Percentiles rank a stretch among this genome's conserved stretches.
Evolutionary conservation across 2,888 invertebrate species (phyloP).

Genomic region (Crioceris asparagi): DNA sequence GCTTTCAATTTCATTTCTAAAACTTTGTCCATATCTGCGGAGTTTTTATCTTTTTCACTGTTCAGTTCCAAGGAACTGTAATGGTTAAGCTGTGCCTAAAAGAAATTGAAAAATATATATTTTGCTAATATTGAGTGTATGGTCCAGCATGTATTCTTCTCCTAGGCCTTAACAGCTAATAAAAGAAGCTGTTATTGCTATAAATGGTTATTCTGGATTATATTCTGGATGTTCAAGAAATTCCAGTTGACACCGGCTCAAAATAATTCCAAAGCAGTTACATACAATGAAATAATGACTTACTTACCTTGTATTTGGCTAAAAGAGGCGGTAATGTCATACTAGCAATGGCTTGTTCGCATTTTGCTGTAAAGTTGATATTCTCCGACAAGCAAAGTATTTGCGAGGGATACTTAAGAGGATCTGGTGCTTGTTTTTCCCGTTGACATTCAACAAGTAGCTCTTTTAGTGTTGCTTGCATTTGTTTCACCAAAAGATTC

Average conservation of each 20-base stretch:
- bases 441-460: slow-evolving; percentile 49
- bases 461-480: slow-evolving; percentile 65
- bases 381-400: slow-evolving; percentile 77
- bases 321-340: slow-evolving; percentile 48
- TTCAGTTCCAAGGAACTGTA: slow-evolving; percentile 40
- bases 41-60: neutral
- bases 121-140: no score
- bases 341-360: slow-evolving; percentile 67
- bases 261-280: neutral
- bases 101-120: slow-evolving; percentile 1
- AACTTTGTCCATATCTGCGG: slow-evolving; percentile 19
- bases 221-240: no score
- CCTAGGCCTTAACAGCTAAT: no score
- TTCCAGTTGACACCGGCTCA: no score
- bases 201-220: no score
- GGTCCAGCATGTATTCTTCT: no score
- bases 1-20: slow-evolving; percentile 77
- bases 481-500: slow-evolving; percentile 67
- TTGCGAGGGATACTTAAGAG: slow-evolving; percentile 59
- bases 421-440: slow-evolving; percentile 47
- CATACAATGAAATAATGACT: neutral
- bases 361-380: slow-evolving; percentile 72
- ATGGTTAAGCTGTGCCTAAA: slow-evolving; percentile 40
- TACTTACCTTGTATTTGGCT: slow-evolving; percentile 40
- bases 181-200: no score